Conservation (phyloP, 2,888 invertebrate species). For the Apamea sordens region DNA sequence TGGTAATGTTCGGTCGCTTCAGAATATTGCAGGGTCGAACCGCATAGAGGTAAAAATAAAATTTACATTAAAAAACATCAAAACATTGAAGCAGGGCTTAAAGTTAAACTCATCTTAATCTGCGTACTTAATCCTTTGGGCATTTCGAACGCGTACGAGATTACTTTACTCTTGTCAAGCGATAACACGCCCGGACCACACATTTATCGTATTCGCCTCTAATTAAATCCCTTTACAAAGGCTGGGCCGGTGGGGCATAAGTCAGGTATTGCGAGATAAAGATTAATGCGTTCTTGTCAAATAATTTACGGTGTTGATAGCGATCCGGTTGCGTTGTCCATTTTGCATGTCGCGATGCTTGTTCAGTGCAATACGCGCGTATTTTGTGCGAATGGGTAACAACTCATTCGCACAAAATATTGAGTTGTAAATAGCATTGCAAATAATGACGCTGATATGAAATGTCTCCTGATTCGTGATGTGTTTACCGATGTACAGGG, state of each 20-base stretch:
- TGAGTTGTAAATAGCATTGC: constrained; percentile 60
- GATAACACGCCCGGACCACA: constrained; percentile 84
- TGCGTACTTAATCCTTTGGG: constrained; percentile 75
- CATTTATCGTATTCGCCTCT: constrained; percentile 83
- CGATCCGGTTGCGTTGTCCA: constrained; percentile 61
- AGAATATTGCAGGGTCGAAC: constrained; percentile 42
- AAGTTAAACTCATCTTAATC: constrained; percentile 73
- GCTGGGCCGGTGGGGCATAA: constrained; percentile 70
- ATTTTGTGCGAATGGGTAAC: constrained; percentile 47
- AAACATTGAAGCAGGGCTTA: constrained; percentile 69
- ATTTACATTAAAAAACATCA: constrained; percentile 60
- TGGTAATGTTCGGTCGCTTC: constrained; percentile 41
- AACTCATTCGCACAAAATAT: constrained; percentile 10
- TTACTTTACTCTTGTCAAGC: constrained; percentile 81
- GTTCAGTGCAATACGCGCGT: constrained; percentile 52
- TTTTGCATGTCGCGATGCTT: constrained; percentile 65
- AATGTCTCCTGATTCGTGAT: constrained; percentile 18
- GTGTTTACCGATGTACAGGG: background rate
- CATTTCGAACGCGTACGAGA: constrained; percentile 81
- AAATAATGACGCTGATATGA: constrained; percentile 51
- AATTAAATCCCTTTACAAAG: constrained; percentile 83
- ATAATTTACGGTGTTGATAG: constrained; percentile 87
- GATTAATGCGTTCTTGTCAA: constrained; percentile 86
- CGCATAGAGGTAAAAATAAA: constrained; percentile 32
- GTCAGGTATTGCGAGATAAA: constrained; percentile 84